Evolutionary conservation across 2,888 invertebrate genomes (phyloP).

Genomic region (Bombyx huttoni): DNA sequence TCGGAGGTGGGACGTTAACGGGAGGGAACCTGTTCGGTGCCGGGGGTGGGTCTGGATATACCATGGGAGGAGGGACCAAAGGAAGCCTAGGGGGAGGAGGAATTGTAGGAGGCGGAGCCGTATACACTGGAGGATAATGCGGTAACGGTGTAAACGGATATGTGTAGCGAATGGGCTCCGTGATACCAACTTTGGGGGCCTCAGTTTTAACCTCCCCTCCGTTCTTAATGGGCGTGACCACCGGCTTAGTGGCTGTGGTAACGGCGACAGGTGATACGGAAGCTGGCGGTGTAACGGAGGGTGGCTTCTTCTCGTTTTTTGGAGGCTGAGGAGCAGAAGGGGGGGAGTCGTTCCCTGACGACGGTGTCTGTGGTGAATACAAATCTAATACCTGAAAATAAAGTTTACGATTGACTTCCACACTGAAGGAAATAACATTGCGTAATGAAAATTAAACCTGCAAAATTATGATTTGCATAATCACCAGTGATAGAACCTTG

Average conservation of each 20-base stretch:
- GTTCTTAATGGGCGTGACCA: conserved; percentile 51
- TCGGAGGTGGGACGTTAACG: conserved; percentile 52
- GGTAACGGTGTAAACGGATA: conserved; percentile 48
- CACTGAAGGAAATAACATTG: not conserved
- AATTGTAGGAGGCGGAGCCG: conserved; percentile 41
- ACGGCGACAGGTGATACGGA: conserved; percentile 59
- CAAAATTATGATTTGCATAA: no score
- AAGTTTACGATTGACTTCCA: not conserved
- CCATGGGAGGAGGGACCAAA: conserved; percentile 35
- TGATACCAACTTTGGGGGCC: conserved; percentile 27
- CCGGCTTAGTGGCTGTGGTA: conserved; percentile 21
- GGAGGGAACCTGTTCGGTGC: conserved; percentile 35
- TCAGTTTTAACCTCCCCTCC: conserved; percentile 45
- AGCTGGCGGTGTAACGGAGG: conserved; percentile 62
- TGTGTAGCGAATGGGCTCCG: conserved; percentile 37
- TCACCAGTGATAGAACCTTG: no score
- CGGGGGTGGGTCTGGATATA: conserved; percentile 60
- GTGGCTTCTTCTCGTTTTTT: conserved; percentile 72
- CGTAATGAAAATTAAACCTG: no score
- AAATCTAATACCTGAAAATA: conserved; percentile 81
- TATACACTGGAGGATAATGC: conserved; percentile 54
- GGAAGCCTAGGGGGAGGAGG: conserved; percentile 49
- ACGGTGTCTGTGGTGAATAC: conserved; percentile 82
- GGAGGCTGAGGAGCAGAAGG: conserved; percentile 67
- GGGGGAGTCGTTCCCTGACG: conserved; percentile 77